Evolutionary conservation across 2,113 vertebrate genomes (phyloP), one percentile per base, ranked within the genome.

Genomic region (Dasyprocta punctata): DNA sequence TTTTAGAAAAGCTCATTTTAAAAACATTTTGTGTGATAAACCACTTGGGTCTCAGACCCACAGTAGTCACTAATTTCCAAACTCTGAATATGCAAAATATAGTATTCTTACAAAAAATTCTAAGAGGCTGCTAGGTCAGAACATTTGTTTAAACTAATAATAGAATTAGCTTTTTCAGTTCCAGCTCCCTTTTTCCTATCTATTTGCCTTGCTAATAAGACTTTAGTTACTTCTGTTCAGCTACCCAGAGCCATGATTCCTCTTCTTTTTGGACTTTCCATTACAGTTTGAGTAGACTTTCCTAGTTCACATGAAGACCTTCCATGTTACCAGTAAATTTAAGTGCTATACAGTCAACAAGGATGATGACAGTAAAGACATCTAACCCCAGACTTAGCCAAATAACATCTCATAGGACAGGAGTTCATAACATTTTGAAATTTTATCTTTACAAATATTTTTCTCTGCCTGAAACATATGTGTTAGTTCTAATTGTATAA

Each of bases 31-130:
- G 92, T 96, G 92, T 71, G 14, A 0, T 60, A 44, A 93, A 87
- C 83, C 86, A 89, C 90, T 88, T 97, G 47, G 58, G 75, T 97
- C 90, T 98, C 97, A 97, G 96, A 97, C 97, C 38, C 85, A 12
- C 1, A 6, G 86, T 52, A 95, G 80, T 5, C 63, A 83, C 97
- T 97, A 86, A 96, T 98, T 97, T 97, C 92, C 97, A 96, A 75
- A 92, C 63, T 95, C 85, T 95, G 65, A 89, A 85, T 97, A 94
- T 93, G 81, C 81, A 92, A 52, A 93, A 94, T n/a, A n/a, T 93
- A 63, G 12, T 41, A 84, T 67, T 86, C 14, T 28, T 78, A 69
- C 20, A 56, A 85, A 89, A 95, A 90, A 95, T 28, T 81, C 93
- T 94, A 38, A 63, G 88, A 86, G 86, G 71, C 84, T 61, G 58